These are phyloP conservation scores for Apodemia duryi DNA, from an alignment of 2,888 invertebrate species.

Conservation along the genomic window DNA sequence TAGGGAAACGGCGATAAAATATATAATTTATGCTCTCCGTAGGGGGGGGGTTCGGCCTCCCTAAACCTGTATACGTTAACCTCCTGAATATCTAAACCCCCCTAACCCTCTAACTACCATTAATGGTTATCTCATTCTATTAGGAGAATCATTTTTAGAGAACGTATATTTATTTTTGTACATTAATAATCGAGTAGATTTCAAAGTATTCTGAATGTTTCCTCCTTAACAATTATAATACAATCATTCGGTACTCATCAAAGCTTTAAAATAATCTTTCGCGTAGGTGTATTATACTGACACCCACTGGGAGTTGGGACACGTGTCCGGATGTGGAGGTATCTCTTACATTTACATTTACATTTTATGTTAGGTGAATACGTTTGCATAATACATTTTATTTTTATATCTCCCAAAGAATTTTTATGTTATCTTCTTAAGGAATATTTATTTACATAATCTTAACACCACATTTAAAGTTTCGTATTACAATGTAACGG, in stretches of 20 bases:
- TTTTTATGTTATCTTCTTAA: constrained; percentile 3
- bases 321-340: constrained; percentile 46
- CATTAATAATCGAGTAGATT: no score
- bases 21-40: not conserved
- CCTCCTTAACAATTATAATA: constrained; percentile 13
- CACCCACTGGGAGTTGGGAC: constrained; percentile 36
- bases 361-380: constrained; percentile 25
- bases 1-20: no score
- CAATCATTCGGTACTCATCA: constrained; percentile 8
- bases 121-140: no score
- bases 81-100: no score
- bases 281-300: constrained; percentile 26
- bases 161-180: no score
- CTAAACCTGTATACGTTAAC: no score
- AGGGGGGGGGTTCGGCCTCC: no score
- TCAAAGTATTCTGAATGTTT: not conserved
- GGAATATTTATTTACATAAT: constrained; percentile 11
- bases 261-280: constrained; percentile 18
- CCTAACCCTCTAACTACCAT: no score
- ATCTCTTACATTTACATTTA: constrained; percentile 25
- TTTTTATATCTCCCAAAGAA: not conserved
- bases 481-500: constrained; percentile 6
- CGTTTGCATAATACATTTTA: constrained; percentile 70
- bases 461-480: constrained; percentile 1
- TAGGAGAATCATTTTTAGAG: no score